Conservation (phyloP, 2,113 vertebrate genomes). For the Chaetorhynchus papuensis region DNA sequence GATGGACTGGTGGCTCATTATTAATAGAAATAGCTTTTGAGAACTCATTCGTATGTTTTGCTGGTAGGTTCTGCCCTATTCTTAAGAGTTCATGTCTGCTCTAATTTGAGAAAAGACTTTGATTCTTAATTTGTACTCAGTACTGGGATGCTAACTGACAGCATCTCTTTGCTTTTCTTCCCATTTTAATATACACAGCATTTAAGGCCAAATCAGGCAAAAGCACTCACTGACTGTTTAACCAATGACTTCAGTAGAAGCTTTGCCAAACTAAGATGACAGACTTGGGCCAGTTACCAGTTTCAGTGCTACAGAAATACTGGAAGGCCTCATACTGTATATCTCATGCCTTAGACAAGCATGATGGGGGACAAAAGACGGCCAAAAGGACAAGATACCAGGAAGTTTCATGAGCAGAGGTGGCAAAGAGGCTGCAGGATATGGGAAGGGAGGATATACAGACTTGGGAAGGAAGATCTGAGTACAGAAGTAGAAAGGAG, state of each 20-base stretch:
- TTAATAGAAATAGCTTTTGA: constrained; percentile 24
- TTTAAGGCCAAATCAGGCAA: constrained; percentile 1
- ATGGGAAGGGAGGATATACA: not conserved
- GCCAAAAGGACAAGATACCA: not conserved
- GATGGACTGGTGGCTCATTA: not conserved
- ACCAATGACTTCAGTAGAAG: not conserved
- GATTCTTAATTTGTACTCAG: not conserved
- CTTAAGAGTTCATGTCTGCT: not conserved
- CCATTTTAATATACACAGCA: not conserved
- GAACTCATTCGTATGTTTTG: constrained; percentile 11
- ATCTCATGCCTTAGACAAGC: not conserved
- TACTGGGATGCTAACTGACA: constrained; percentile 16
- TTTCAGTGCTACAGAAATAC: not conserved
- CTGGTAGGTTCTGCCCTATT: not conserved
- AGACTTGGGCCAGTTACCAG: not conserved
- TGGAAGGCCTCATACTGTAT: not conserved
- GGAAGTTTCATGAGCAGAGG: not conserved
- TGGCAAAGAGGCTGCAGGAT: not conserved
- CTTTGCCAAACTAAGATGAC: not conserved
- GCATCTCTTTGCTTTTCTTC: not conserved
- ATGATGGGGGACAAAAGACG: not conserved
- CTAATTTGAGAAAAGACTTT: constrained; percentile 13
- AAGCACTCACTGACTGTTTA: not conserved
- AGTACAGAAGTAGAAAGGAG: not conserved
- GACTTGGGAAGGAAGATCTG: not conserved